Evolutionary conservation across 2,113 vertebrate species (phyloP).

Genomic region (Tretioscincus oriximinensis): DNA sequence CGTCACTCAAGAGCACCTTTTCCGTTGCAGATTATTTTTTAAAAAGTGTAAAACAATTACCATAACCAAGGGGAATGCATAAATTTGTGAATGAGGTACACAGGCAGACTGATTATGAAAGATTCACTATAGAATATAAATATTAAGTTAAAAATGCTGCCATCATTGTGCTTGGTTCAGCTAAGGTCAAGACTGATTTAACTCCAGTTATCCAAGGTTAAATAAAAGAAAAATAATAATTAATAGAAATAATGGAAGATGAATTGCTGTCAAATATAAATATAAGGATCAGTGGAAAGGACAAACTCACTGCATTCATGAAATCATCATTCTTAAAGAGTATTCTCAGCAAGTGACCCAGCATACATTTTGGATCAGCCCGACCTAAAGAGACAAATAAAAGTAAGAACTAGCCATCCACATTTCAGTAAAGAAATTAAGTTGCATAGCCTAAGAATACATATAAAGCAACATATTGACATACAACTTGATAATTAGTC

Average conservation of each 20-base stretch:
- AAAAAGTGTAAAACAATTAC: neutral
- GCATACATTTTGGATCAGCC: slow-evolving; percentile 94
- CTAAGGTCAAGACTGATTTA: neutral
- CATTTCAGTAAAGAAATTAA: neutral
- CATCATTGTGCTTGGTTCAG: neutral
- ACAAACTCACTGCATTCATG: slow-evolving; percentile 92
- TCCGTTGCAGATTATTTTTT: too few species aligned
- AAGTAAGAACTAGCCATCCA: slow-evolving; percentile 26
- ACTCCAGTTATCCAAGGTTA: slow-evolving; percentile 2
- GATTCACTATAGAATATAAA: neutral
- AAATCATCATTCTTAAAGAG: slow-evolving; percentile 99
- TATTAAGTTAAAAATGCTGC: neutral
- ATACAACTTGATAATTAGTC: neutral
- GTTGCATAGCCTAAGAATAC: neutral
- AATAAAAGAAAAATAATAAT: neutral
- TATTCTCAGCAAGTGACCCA: slow-evolving; percentile 95
- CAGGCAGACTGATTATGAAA: neutral
- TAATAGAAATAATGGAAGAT: neutral
- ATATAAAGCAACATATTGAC: neutral
- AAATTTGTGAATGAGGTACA: neutral
- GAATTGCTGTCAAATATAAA: slow-evolving; percentile 20
- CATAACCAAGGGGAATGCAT: neutral
- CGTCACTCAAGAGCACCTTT: too few species aligned
- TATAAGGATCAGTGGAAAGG: slow-evolving; percentile 27
- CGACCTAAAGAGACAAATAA: slow-evolving; percentile 78